These are phyloP conservation scores for Drosophila recens DNA, from an alignment of 2,888 invertebrate genomes.

Conservation along the genomic window DNA sequence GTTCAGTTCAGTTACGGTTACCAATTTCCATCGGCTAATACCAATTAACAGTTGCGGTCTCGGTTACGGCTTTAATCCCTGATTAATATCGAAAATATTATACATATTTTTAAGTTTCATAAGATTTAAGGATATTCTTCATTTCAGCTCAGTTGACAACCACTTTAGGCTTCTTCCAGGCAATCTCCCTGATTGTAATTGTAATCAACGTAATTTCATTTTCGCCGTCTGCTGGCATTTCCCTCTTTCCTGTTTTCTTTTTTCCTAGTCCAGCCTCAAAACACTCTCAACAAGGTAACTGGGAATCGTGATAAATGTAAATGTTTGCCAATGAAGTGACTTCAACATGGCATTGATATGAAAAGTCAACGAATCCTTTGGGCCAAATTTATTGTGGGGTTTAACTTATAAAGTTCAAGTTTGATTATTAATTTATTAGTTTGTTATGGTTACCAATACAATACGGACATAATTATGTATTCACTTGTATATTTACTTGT, in stretches of 20 bases:
- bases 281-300: not conserved
- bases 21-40: too few species aligned
- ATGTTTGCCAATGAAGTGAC: conserved; percentile 9
- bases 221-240: conserved; percentile 49
- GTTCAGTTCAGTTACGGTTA: too few species aligned
- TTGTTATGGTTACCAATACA: conserved; percentile 7
- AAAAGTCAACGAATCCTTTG: not conserved
- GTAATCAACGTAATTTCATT: conserved; percentile 57
- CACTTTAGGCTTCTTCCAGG: conserved; percentile 21
- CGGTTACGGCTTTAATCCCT: too few species aligned
- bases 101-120: not conserved
- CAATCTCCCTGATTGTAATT: conserved; percentile 35
- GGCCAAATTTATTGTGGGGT: not conserved
- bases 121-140: not conserved
- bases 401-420: conserved; percentile 1
- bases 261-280: not conserved
- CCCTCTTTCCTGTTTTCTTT: not conserved
- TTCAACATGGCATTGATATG: not conserved
- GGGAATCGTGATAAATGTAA: conserved; percentile 8
- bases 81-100: too few species aligned
- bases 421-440: conserved; percentile 2
- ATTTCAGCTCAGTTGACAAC: not conserved
- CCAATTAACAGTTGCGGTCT: too few species aligned
- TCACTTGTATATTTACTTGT: not conserved
- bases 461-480: not conserved